A percentile compares a stretch with the other conserved stretches of the same genome.
Evolutionary conservation across 1,140 invertebrate species (phyloP).

Genomic region (Zophobas morio): DNA sequence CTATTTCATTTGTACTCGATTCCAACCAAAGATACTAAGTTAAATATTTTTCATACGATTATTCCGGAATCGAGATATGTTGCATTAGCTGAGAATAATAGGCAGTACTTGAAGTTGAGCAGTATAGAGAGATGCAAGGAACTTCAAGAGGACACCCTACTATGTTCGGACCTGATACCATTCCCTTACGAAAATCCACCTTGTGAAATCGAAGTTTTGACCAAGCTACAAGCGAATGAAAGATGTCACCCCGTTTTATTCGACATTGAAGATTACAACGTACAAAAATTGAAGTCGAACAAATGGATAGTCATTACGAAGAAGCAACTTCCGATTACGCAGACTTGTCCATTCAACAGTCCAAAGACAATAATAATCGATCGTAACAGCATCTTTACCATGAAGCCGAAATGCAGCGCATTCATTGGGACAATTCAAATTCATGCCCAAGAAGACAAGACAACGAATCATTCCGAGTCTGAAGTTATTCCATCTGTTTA

Average conservation of each 20-base stretch:
- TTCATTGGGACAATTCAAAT: neutral
- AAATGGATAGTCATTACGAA: conserved; percentile 43
- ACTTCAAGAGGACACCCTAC: neutral
- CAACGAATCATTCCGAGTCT: neutral
- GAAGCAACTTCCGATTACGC: conserved; percentile 32
- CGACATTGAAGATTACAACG: conserved; percentile 37
- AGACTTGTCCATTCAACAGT: neutral
- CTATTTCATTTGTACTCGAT: conserved; percentile 11
- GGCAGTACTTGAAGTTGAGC: neutral
- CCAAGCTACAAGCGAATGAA: neutral
- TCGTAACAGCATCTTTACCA: neutral
- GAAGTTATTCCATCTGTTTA: neutral
- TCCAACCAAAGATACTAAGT: conserved; percentile 8
- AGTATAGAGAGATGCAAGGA: neutral
- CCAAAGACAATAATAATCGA: neutral
- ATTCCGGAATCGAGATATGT: neutral
- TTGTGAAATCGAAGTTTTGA: neutral
- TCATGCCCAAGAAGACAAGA: neutral
- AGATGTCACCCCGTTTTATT: neutral
- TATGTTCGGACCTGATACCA: neutral
- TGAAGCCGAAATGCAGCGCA: no score
- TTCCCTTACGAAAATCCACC: neutral
- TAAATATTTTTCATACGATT: neutral
- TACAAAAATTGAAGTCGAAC: conserved; percentile 45
- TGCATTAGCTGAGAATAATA: neutral